Percentiles rank a stretch among this genome's conserved stretches.
These are phyloP conservation scores for Julus scanicus DNA, from an alignment of 2,888 invertebrate genomes.

Conservation along the genomic window DNA sequence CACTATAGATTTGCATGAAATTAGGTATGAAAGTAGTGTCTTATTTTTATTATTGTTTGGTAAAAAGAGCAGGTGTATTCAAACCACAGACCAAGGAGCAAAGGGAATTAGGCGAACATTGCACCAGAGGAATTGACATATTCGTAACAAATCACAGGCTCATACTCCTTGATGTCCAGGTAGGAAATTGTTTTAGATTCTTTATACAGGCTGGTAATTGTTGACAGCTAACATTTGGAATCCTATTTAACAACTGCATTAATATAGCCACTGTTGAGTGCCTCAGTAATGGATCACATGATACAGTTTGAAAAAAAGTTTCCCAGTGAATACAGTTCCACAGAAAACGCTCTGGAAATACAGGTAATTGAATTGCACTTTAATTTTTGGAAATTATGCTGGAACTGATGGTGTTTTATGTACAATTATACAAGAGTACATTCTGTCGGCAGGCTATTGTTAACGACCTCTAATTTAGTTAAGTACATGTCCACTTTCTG, in stretches of 20 bases:
- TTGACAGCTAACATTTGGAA: background rate
- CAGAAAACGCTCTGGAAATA: conserved; percentile 58
- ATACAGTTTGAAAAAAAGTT: conserved; percentile 59
- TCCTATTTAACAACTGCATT: background rate
- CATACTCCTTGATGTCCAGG: conserved; percentile 87
- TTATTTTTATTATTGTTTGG: conserved; percentile 11
- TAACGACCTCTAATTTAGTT: no score
- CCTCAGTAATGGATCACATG: conserved; percentile 59
- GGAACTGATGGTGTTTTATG: no score
- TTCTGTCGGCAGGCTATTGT: no score
- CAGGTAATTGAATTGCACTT: conserved; percentile 49
- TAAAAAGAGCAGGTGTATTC: conserved; percentile 66
- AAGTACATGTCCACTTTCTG: no score
- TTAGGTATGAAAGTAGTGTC: background rate
- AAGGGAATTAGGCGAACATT: conserved; percentile 77
- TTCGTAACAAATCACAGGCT: conserved; percentile 79
- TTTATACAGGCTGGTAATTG: no score
- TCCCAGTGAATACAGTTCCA: conserved; percentile 58
- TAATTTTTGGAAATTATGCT: no score
- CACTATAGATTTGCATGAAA: no score
- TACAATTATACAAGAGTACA: no score
- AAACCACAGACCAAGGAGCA: conserved; percentile 73
- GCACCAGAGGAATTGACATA: conserved; percentile 79
- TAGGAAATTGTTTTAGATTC: conserved; percentile 56
- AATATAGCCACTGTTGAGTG: conserved; percentile 58